Evolutionary conservation across 2,797 vertebrate species (phyloP).

Genomic region (Gallinago nigripennis): DNA sequence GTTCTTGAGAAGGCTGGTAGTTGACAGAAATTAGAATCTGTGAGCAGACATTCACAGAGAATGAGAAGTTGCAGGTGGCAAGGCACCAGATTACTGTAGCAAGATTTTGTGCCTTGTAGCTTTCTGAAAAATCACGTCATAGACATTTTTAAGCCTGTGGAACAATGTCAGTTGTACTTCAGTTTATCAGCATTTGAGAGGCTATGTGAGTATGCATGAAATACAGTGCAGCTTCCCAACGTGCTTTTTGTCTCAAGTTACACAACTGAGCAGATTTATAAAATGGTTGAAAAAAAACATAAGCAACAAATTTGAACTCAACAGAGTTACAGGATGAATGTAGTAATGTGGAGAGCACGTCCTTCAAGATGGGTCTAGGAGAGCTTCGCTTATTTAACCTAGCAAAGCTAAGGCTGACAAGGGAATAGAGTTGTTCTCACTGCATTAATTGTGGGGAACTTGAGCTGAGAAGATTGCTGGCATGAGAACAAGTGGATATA

Average conservation of each 20-base stretch:
- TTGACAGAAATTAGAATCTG: background rate
- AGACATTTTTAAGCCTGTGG: background rate
- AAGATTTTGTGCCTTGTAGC: background rate
- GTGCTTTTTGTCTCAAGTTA: background rate
- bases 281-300: background rate
- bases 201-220: background rate
- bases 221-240: background rate
- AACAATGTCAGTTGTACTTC: background rate
- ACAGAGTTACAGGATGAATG: background rate
- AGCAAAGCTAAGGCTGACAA: background rate
- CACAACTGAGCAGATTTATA: background rate
- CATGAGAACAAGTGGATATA: background rate
- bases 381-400: background rate
- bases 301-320: background rate
- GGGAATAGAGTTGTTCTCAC: background rate
- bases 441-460: background rate
- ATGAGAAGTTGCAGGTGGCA: background rate
- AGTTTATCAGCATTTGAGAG: background rate
- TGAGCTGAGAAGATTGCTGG: background rate
- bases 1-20: background rate
- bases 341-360: background rate
- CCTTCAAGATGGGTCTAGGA: background rate
- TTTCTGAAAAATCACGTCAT: background rate
- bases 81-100: background rate
- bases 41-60: background rate